These are phyloP conservation scores for Pyrgus malvae DNA, from an alignment of 2,888 invertebrate genomes.

Conservation along the genomic window DNA sequence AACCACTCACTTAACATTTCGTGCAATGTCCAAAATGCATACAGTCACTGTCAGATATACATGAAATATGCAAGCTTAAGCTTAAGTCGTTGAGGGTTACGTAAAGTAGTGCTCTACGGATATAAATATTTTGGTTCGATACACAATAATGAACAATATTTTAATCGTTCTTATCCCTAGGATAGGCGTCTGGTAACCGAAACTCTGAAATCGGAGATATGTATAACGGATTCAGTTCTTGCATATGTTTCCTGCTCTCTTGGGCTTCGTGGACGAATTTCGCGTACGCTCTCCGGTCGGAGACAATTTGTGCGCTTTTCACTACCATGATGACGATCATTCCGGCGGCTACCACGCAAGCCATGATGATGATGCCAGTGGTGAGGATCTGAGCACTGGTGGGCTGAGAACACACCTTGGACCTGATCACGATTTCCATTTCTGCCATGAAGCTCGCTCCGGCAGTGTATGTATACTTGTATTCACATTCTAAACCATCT, in stretches of 20 bases:
- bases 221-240: conserved; percentile 83
- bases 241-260: conserved; percentile 61
- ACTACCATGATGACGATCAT: conserved; percentile 62
- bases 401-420: conserved; percentile 59
- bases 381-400: conserved; percentile 62
- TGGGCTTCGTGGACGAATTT: conserved; percentile 72
- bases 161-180: conserved; percentile 65
- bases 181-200: conserved; percentile 75
- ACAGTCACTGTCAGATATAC: too few relatives aligned
- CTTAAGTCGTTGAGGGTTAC: too few relatives aligned
- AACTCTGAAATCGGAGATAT: conserved; percentile 82
- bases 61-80: too few relatives aligned
- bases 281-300: conserved; percentile 79
- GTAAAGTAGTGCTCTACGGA: too few relatives aligned
- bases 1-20: too few relatives aligned
- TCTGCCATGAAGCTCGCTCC: conserved; percentile 49
- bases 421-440: conserved; percentile 62
- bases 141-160: too few relatives aligned
- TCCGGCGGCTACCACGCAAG: conserved; percentile 71
- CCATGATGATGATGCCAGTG: conserved; percentile 62
- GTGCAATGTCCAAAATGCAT: too few relatives aligned
- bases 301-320: conserved; percentile 65
- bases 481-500: conserved; percentile 60
- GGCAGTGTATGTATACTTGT: conserved; percentile 64
- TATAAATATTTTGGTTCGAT: too few relatives aligned